Percentiles rank a stretch among this genome's conserved stretches.
phyloP scores from a whole-genome alignment of 2,797 vertebrate species.

The Sciurus carolinensis region DNA sequence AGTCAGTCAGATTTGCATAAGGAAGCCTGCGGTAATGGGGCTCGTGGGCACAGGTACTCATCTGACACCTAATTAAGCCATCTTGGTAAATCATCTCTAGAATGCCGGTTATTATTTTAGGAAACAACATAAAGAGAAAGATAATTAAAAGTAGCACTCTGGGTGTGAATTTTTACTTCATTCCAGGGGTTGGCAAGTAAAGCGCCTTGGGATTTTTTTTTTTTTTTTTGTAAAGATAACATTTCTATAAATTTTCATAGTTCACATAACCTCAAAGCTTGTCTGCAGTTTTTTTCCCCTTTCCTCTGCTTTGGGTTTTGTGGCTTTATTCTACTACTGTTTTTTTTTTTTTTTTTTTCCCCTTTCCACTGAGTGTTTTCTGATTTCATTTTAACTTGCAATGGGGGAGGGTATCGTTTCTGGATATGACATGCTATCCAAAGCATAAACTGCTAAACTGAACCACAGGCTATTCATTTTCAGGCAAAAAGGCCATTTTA shows the following conservation, averaged over 20 bases:
- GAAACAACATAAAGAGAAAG: constrained; percentile 75
- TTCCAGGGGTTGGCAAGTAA: constrained; percentile 65
- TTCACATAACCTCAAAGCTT: constrained; percentile 20
- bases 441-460: constrained; percentile 19
- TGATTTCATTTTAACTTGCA: constrained; percentile 62
- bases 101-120: constrained; percentile 72
- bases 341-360: neutral
- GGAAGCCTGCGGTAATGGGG: neutral
- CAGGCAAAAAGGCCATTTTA: constrained; percentile 57
- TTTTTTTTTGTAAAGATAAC: neutral
- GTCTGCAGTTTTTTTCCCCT: neutral
- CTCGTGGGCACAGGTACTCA: constrained; percentile 54
- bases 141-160: constrained; percentile 71
- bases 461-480: constrained; percentile 27
- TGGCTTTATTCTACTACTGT: constrained; percentile 38
- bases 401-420: neutral
- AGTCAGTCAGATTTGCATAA: constrained; percentile 56
- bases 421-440: constrained; percentile 39
- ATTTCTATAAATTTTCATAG: constrained; percentile 49
- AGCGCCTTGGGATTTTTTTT: constrained; percentile 62
- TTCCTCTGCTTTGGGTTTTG: constrained; percentile 21
- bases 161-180: constrained; percentile 73
- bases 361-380: constrained; percentile 50
- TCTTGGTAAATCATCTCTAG: constrained; percentile 72
- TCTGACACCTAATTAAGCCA: constrained; percentile 75